Conservation (phyloP, 2,888 invertebrate genomes). For the Resseliella maxima region DNA sequence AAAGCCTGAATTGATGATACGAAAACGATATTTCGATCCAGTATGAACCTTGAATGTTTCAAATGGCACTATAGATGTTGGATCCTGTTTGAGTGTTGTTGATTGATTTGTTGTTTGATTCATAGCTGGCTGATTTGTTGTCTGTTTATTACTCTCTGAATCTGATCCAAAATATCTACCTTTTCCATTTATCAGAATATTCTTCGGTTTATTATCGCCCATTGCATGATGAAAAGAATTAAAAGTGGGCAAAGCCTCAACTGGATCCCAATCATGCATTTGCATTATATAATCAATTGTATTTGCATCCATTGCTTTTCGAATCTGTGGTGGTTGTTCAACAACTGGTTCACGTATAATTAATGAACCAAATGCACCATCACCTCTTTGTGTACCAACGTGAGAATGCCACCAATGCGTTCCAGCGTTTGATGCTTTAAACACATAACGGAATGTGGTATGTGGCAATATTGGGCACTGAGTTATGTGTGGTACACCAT, state of each 20-base stretch:
- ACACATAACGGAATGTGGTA: constrained; percentile 88
- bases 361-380: constrained; percentile 84
- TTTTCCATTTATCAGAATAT: constrained; percentile 84
- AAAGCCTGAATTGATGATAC: constrained; percentile 87
- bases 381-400: constrained; percentile 84
- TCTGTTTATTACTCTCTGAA: neutral
- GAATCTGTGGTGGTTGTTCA: constrained; percentile 71
- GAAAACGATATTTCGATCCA: constrained; percentile 82
- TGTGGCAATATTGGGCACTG: constrained; percentile 80
- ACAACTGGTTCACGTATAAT: constrained; percentile 77
- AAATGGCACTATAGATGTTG: constrained; percentile 61
- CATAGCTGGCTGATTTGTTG: no score
- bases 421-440: constrained; percentile 63
- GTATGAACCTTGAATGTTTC: constrained; percentile 64
- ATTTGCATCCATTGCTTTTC: constrained; percentile 81
- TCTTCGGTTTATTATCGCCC: constrained; percentile 85
- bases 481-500: constrained; percentile 77
- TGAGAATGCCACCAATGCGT: constrained; percentile 65
- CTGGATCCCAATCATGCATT: constrained; percentile 86
- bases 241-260: constrained; percentile 79
- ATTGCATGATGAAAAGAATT: constrained; percentile 85
- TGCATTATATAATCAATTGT: constrained; percentile 79
- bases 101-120: neutral
- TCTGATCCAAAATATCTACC: constrained; percentile 69
- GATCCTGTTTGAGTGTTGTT: no score